Base-by-base conservation (phyloP, 1,140 invertebrate species). In the Ceratina japonica region DNA sequence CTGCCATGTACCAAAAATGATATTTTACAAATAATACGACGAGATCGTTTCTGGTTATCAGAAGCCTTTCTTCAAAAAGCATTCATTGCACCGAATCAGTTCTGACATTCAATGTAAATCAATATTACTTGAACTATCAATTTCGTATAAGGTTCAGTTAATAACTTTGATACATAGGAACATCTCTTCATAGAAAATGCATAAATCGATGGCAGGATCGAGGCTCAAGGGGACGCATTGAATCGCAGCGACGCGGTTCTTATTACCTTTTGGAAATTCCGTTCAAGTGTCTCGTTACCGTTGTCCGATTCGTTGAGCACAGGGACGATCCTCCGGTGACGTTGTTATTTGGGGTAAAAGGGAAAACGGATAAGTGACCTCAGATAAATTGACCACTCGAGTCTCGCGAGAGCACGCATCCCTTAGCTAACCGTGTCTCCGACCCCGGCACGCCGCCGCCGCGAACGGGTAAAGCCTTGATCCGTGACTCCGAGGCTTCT, bases 371-470 rank as follows among this genome's bases (percentile, higher is more conserved):
- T 73, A 56, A 78, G n/a, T 56, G 52, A 61, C 64, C 22, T 54
- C 63, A 72, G 63, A 85, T 81, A 86, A 80, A 82, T 85, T 83
- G 83, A 74, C 77, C 70, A 78, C 69, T 80, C 70, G 71, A 76
- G 69, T 68, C 18, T 63, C 74, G 52, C 54, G 52, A 66, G 66
- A 62, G 62, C 69, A 73, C 77, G 68, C 81, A 80, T 83, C 75
- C 77, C 73, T 83, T 80, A 82, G 58, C 64, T 44, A 44, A 44
- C 5, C 37, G 64, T 70, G 65, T 80, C 66, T 31, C 44, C 70
- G n/a, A 51, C 27, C 49, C 79, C 18, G 51, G 52, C 62, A 31
- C 22, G 37, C 56, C 56, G 44, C 69, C 59, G 62, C 69, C 59
- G 62, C 76, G 49, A 70, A 44, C 37, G 56, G 59, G 63, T 73